Base-by-base conservation (phyloP, 2,113 vertebrate species). In the Monarcha castaneiventris region DNA sequence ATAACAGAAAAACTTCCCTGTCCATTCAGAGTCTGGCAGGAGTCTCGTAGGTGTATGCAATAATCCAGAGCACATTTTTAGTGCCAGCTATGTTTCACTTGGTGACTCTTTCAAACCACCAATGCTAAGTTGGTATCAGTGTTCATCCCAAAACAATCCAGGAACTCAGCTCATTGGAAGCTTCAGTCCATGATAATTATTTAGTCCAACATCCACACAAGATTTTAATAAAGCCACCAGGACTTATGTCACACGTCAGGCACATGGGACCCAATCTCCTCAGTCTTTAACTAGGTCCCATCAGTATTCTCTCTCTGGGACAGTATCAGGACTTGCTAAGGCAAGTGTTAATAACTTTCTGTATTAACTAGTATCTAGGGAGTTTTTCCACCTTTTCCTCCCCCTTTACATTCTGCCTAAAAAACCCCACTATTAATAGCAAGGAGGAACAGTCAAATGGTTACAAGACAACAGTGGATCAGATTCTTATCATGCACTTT, bases 311-410 rank as follows among this genome's bases (percentile, higher is more conserved):
- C 61, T 84, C 79, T 90, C 83, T 61, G 71, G 55, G 85, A 90
- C 68, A 69, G 13, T 5, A 49, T 21, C 30, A 73, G 27, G 49
- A 49, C n/a, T 41, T 76, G 80, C 37, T 69, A 84, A 90, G 22
- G 29, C 46, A 92, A 56, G 76, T 89, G 79, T 74, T 95, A 94
- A 78, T 55, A 96, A 94, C 76, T 87, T 93, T 68, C 80, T 17
- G 2, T 39, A 77, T 74, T 91, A 94, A 96, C 43, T 68, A 51
- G 48, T 41, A 63, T 64, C 88, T 48, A 90, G 82, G 52, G 87
- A 93, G 8, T 44, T 83, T 68, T 78, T 29, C 66, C 51, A 84
- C 66, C 59, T 80, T 84, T 63, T 54, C 37, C 29, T 63, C 59
- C 48, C 18, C 33, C 35, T 85, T 81, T 43, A 74, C 15, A 56